These are phyloP conservation scores for Limnodromus scolopaceus DNA, from an alignment of 2,797 vertebrate genomes.

Conservation along the genomic window DNA sequence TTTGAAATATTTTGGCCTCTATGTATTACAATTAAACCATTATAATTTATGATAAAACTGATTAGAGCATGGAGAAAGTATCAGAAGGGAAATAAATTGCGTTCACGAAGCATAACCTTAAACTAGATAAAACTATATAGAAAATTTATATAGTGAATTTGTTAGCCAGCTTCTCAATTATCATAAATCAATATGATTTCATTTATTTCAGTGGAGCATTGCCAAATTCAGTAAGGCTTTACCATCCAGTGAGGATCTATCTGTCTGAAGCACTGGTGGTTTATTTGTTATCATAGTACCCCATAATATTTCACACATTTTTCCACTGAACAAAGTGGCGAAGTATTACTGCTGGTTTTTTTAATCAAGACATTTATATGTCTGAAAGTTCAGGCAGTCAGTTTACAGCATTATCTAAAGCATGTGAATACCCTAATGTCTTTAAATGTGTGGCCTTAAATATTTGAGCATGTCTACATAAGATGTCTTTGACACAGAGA, in stretches of 20 bases:
- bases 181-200: background rate
- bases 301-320: background rate
- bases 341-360: background rate
- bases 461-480: background rate
- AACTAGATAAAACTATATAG: background rate
- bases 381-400: background rate
- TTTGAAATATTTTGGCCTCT: background rate
- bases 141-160: background rate
- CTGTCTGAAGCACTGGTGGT: background rate
- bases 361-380: background rate
- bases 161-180: constrained; percentile 23
- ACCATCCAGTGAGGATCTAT: background rate
- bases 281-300: background rate
- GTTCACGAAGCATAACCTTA: background rate
- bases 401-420: background rate
- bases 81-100: background rate
- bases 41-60: background rate
- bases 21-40: background rate
- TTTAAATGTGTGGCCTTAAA: background rate
- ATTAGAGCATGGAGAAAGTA: background rate
- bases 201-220: background rate
- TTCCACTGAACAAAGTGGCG: background rate
- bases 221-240: background rate
- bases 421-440: background rate
- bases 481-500: background rate